Evolutionary conservation across 2,113 vertebrate species (phyloP), one percentile per base, ranked within the genome.

Genomic region (Microcebus jonahi): DNA sequence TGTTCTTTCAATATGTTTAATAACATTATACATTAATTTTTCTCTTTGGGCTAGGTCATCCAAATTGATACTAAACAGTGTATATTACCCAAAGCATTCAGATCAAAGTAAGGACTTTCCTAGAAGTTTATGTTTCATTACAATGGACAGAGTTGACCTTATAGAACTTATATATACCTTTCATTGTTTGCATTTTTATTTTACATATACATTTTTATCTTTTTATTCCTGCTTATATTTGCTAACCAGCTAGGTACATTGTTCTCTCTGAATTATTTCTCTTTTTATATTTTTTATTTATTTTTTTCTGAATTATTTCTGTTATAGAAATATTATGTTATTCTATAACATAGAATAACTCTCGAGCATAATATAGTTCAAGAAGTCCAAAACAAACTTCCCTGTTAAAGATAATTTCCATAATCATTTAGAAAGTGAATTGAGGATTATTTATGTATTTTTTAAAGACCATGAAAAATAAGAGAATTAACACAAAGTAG

Each of bases 371-470:
- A 55, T 55, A 55, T 55, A 96, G 25, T 80, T 90, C 84, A 18
- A 96, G 57, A 34, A 82, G 23, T 14, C 95, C 39, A 90, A 85
- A 93, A 91, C 25, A 91, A 50, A 18, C 34, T 9, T 94, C 34
- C 27, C 6, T 92, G 23, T 92, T 94, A 93, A 93, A 97, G 68
- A 39, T 88, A 96, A 93, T 90, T 96, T 96, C 50, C 36, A 95
- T 93, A 95, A 96, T 94, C 59, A 92, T 96, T 95, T n/a, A 71
- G 97, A 97, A 90, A 93, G 14, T 81, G 42, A 97, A 84, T 34
- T 91, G 65, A 84, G 80, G 50, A 88, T 90, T n/a, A 92, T 76
- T 97, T 88, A 85, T 88, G 59, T 36, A 48, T 68, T 91, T 97
- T 94, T 89, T 12, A 86, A 92, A 96, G 79, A 84, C 36, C 5